Base-by-base conservation (phyloP, 2,888 invertebrate genomes). In the Phymatocera aterrima region DNA sequence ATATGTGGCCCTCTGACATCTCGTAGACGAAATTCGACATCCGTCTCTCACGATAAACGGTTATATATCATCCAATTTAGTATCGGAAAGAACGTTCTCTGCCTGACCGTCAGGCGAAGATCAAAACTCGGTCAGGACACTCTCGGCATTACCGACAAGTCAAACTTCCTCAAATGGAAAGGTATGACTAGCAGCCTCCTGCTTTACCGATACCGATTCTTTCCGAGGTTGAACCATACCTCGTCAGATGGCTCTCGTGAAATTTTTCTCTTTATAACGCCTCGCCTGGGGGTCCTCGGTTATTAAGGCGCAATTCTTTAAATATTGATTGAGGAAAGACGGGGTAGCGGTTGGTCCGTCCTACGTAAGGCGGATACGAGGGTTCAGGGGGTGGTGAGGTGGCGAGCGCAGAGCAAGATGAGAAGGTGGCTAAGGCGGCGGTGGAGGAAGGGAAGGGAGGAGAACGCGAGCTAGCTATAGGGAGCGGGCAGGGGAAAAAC, bases 291-390 rank as follows among this genome's bases (percentile, higher is more conserved):
- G 34, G 18, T 12, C 6, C 46, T 10, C 79, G 84, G 87, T 89
- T 89, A 89, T 89, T 89, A 88, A 88, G 87, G 89, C 89, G 88
- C 89, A 89, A 89, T 89, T 89, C 89, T 89, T 89, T 88, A 89
- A 89, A 89, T 89, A 89, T 89, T 89, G 89, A 89, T 89, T 89
- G 87, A 87, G 87, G 86, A 86, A 86, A 84, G 57, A 57, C 57
- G 57, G 28, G 57, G 54, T 54, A 54, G 31, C 24, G 54, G 28
- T 10, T 18, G 57, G 37, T 54, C 15, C 18, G 28, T 37, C 31
- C 84, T 82, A 83, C 83, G 74, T 82, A 83, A 79, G 79, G 83
- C 79, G 79, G 77, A 79, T n/a, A 80, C 78, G 78, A 79, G 81
- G 82, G 81, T 80, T 80, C 80, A 80, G 82, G 78, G 84, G 84